Evolutionary conservation across 2,888 invertebrate species (phyloP).

Genomic region (Neria commutata): DNA sequence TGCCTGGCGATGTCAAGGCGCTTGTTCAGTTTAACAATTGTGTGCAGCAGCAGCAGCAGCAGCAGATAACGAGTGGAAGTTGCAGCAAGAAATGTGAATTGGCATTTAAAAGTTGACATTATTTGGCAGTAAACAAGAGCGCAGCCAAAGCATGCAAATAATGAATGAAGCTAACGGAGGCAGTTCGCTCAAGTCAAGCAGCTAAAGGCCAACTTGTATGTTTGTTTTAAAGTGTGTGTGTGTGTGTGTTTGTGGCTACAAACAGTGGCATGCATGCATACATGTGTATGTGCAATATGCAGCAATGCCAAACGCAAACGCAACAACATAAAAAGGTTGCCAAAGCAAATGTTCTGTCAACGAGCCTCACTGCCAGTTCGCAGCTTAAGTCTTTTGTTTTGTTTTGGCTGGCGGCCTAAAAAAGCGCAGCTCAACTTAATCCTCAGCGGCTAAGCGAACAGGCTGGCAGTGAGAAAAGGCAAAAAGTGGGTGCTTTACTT

Average conservation of each 20-base stretch:
- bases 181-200: conserved; percentile 1
- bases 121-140: conserved; percentile 8
- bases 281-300: conserved; percentile 15
- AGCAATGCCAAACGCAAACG: neutral
- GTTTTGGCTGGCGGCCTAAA: neutral
- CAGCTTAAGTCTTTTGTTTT: neutral
- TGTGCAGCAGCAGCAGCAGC: no score
- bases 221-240: neutral
- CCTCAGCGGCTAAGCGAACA: neutral
- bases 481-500: conserved; percentile 3
- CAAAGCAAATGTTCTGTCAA: conserved; percentile 1
- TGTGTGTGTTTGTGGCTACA: neutral
- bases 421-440: neutral
- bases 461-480: neutral
- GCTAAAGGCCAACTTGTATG: conserved; percentile 13
- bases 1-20: no score
- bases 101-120: conserved; percentile 17
- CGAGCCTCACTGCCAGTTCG: no score
- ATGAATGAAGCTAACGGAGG: conserved; percentile 15
- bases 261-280: no score
- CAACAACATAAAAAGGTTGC: neutral
- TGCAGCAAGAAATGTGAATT: neutral
- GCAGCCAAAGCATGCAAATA: conserved; percentile 3
- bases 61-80: neutral
- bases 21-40: no score